Conservation (phyloP, 1,140 invertebrate genomes). For the Lutraria rhynchaena region DNA sequence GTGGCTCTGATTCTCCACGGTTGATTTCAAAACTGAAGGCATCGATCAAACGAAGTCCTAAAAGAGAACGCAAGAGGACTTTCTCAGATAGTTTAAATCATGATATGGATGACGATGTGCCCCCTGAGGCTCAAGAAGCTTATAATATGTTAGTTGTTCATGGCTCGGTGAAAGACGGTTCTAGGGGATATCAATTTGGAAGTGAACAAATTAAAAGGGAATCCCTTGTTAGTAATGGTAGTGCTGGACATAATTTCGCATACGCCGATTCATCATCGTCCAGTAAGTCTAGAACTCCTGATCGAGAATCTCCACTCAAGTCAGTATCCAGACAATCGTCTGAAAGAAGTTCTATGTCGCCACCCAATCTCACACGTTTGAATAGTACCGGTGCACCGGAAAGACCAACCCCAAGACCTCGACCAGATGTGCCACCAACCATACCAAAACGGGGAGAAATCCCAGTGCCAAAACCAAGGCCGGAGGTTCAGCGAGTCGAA, state of each 20-base stretch:
- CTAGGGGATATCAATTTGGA: conserved; percentile 14
- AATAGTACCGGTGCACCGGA: conserved; percentile 16
- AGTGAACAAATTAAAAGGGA: conserved; percentile 35
- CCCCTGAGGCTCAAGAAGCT: conserved; percentile 89
- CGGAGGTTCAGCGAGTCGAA: conserved; percentile 75
- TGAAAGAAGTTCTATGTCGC: conserved; percentile 52
- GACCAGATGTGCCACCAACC: conserved; percentile 29
- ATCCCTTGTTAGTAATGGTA: conserved; percentile 46
- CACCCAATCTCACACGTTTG: conserved; percentile 19
- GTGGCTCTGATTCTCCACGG: conserved; percentile 85
- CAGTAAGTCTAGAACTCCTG: conserved; percentile 53
- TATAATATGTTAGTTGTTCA: conserved; percentile 95
- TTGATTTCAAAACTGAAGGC: conserved; percentile 92
- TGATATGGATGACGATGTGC: conserved; percentile 70
- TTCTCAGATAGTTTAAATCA: conserved; percentile 83
- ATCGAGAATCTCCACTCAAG: conserved; percentile 39
- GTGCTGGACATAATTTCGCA: conserved; percentile 45
- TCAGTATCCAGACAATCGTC: conserved; percentile 46
- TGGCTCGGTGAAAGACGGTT: conserved; percentile 78
- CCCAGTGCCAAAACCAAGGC: conserved; percentile 74
- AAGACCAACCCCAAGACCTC: conserved; percentile 56
- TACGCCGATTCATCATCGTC: conserved; percentile 46
- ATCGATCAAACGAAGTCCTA: conserved; percentile 80
- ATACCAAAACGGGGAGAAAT: conserved; percentile 64
- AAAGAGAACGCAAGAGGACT: conserved; percentile 79